Percentiles rank a stretch among this genome's conserved stretches.
Conservation (phyloP, 2,888 invertebrate genomes). For the Carcina quercana region DNA sequence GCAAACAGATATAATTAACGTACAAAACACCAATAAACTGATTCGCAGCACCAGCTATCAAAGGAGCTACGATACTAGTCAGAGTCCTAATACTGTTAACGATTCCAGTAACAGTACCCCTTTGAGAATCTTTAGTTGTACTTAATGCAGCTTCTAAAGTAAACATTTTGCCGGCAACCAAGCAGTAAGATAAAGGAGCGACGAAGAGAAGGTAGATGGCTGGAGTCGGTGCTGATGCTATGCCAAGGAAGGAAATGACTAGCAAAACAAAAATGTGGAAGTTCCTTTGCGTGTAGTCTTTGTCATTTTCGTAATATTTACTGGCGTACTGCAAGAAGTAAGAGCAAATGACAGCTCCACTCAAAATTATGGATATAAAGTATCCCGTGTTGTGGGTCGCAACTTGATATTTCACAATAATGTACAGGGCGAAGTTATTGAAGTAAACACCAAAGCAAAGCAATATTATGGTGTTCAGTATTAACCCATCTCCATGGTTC, state of each 20-base stretch:
- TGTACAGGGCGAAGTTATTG: constrained; percentile 56
- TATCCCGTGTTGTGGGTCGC: constrained; percentile 68
- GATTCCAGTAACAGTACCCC: constrained; percentile 71
- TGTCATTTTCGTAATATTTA: constrained; percentile 49
- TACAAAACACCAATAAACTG: constrained; percentile 57
- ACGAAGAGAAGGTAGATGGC: constrained; percentile 46
- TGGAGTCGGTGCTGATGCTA: constrained; percentile 48
- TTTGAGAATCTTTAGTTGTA: constrained; percentile 56
- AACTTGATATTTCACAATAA: constrained; percentile 56
- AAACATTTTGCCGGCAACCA: constrained; percentile 58
- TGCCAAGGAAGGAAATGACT: constrained; percentile 46
- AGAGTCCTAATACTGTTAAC: constrained; percentile 71
- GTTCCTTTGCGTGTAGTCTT: constrained; percentile 43
- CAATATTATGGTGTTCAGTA: constrained; percentile 63
- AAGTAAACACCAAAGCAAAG: constrained; percentile 61
- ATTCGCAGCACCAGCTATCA: constrained; percentile 63
- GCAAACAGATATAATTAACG: constrained; percentile 36
- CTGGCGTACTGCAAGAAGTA: constrained; percentile 55
- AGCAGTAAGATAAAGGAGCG: constrained; percentile 59
- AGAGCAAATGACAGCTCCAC: constrained; percentile 52
- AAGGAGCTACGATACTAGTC: constrained; percentile 70
- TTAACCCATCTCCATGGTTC: constrained; percentile 64
- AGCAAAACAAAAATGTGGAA: constrained; percentile 58
- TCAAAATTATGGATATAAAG: constrained; percentile 65
- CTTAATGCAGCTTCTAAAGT: constrained; percentile 62